Base-by-base conservation (phyloP, 2,888 invertebrate species). In the Augiades crinisus region DNA sequence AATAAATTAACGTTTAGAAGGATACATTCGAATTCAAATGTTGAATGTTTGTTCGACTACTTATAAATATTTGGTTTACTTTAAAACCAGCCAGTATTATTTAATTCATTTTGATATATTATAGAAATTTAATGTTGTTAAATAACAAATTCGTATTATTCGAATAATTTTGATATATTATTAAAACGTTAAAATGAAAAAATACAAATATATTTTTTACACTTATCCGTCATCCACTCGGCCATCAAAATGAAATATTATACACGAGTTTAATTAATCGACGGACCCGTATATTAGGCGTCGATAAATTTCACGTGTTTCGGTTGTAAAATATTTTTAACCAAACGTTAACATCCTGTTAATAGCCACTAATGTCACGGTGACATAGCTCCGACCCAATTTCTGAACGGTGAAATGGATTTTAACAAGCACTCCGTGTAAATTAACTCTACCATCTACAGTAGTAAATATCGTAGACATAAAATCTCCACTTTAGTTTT, bases 301-400 rank as follows among this genome's bases (percentile, higher is more conserved):
- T 63, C 60, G 67, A 73, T 70, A 64, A 63, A 67, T 65, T 63
- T 59, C 60, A 55, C 56, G 59, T 62, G 65, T 63, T 66, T 59
- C 63, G 63, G 64, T 62, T 58, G 63, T 57, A 67, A 51, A 65
- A 76, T 76, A 75, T 77, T 76, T 77, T 74, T 70, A 75, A 70
- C 69, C 58, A 61, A 65, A 66, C 72, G 70, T 77, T 81, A 78
- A 84, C 77, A 78, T 64, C 70, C 63, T 70, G 76, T 78, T 85
- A 86, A 86, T 85, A 79, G 86, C 67, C 65, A 63, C 70, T 78
- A 81, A 78, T 79, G 72, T 68, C 62, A 65, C 58, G 62, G 62
- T 64, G 68, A 73, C 74, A 70, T 64, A 51, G 63, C 65, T 58
- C 56, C 76, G 76, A 75, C 79, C 80, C 57, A 73, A 71, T 77